These are phyloP conservation scores for Gortyna flavago DNA, from an alignment of 2,888 invertebrate genomes.

Conservation along the genomic window DNA sequence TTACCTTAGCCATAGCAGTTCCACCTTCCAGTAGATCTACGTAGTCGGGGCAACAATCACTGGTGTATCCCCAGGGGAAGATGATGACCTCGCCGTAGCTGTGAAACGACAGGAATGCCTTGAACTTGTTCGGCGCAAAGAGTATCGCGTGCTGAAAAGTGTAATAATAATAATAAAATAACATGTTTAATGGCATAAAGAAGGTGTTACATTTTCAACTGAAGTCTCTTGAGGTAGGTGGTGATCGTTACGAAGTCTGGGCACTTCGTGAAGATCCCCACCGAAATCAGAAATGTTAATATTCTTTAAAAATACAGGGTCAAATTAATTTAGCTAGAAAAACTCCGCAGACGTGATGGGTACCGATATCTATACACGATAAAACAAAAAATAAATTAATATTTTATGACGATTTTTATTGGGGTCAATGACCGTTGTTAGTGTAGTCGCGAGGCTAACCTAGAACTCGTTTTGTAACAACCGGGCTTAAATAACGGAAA, in stretches of 20 bases:
- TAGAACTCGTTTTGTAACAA: background rate
- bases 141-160: conserved; percentile 75
- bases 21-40: conserved; percentile 85
- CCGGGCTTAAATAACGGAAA: background rate
- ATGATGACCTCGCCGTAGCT: conserved; percentile 87
- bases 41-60: conserved; percentile 84
- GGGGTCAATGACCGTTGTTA: too few species aligned
- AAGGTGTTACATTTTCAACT: background rate
- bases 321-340: too few species aligned
- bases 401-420: too few species aligned
- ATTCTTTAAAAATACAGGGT: background rate
- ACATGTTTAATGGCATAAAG: background rate
- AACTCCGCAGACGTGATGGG: too few species aligned
- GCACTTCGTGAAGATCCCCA: too few species aligned
- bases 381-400: too few species aligned
- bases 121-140: conserved; percentile 74
- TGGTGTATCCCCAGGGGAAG: conserved; percentile 86
- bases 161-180: background rate
- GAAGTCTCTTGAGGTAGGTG: background rate
- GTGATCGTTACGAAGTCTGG: too few species aligned
- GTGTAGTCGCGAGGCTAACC: too few species aligned
- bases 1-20: conserved; percentile 84
- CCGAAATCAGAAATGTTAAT: background rate
- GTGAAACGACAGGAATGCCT: conserved; percentile 85
- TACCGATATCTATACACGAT: too few species aligned